phyloP scores from a whole-genome alignment of 2,113 vertebrate species.

The Calidris pygmaea region DNA sequence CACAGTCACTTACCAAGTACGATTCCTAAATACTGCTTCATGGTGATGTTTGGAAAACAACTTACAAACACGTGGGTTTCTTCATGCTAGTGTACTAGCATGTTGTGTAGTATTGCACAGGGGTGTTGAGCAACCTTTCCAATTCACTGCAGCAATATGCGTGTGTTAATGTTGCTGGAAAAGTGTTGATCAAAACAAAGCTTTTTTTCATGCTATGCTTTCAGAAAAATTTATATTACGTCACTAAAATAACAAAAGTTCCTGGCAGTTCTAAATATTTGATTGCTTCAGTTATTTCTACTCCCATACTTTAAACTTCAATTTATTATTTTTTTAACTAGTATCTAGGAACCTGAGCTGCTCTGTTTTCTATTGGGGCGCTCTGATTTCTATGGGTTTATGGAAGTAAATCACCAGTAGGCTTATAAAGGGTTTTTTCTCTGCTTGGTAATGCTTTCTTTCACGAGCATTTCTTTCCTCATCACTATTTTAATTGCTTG shows the following conservation, averaged over 20 bases:
- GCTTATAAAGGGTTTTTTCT: not conserved
- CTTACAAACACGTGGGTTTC: not conserved
- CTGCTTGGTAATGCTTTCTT: not conserved
- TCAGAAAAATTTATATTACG: not conserved
- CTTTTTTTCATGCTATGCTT: not conserved
- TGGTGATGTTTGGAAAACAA: not conserved
- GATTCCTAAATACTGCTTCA: conserved; percentile 10
- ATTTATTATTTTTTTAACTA: not conserved
- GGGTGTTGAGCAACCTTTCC: not conserved
- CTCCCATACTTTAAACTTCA: not conserved
- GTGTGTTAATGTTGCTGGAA: not conserved
- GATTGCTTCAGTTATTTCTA: not conserved
- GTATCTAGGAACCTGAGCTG: not conserved
- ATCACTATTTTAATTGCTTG: not conserved
- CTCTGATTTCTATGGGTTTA: not conserved
- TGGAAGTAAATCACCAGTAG: not conserved
- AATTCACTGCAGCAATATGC: not conserved
- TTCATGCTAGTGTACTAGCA: not conserved
- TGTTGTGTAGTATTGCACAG: not conserved
- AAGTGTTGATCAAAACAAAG: not conserved
- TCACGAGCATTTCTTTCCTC: not conserved
- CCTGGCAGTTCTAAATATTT: not conserved
- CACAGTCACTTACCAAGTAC: conserved; percentile 91
- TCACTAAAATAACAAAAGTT: not conserved
- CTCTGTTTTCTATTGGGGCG: not conserved